Percentiles rank a stretch among this genome's conserved stretches.
phyloP scores from a whole-genome alignment of 2,797 vertebrate species.

The Microctenopoma stevenorrisi region DNA sequence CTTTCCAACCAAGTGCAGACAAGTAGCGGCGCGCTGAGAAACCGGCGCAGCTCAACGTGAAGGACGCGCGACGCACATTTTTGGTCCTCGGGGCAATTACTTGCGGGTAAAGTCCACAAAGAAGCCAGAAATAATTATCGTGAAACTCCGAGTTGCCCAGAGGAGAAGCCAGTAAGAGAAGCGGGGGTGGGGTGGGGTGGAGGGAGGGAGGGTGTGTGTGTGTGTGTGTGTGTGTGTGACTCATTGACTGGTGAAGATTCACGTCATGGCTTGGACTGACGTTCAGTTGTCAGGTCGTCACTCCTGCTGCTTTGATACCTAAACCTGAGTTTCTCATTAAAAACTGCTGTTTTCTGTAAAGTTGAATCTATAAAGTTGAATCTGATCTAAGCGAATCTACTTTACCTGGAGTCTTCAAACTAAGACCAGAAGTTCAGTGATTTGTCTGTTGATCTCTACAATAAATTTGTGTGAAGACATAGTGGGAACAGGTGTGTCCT shows the following conservation, averaged over 20 bases:
- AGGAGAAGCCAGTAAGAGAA: slow-evolving; percentile 11
- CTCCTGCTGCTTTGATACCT: slow-evolving; percentile 4
- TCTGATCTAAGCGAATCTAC: no score
- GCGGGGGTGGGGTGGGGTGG: not conserved
- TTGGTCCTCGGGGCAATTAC: not conserved
- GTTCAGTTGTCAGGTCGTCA: slow-evolving; percentile 20
- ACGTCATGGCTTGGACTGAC: slow-evolving; percentile 31
- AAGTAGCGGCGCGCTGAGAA: slow-evolving; percentile 17
- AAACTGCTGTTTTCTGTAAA: no score
- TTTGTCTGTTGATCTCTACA: no score
- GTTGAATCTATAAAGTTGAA: no score
- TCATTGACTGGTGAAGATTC: slow-evolving; percentile 11
- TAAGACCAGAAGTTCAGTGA: no score
- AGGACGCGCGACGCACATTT: not conserved
- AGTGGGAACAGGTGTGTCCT: no score
- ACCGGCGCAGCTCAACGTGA: slow-evolving; percentile 15
- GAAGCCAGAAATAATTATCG: not conserved
- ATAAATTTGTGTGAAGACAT: no score
- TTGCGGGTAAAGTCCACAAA: not conserved
- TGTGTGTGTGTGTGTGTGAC: not conserved
- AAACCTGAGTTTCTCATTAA: not conserved
- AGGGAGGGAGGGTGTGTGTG: not conserved
- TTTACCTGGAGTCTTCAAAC: no score
- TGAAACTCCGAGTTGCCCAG: slow-evolving; percentile 13
- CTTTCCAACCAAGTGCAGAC: slow-evolving; percentile 8